phyloP scores from a whole-genome alignment of 2,888 invertebrate genomes.

The Agriopis leucophaearia region DNA sequence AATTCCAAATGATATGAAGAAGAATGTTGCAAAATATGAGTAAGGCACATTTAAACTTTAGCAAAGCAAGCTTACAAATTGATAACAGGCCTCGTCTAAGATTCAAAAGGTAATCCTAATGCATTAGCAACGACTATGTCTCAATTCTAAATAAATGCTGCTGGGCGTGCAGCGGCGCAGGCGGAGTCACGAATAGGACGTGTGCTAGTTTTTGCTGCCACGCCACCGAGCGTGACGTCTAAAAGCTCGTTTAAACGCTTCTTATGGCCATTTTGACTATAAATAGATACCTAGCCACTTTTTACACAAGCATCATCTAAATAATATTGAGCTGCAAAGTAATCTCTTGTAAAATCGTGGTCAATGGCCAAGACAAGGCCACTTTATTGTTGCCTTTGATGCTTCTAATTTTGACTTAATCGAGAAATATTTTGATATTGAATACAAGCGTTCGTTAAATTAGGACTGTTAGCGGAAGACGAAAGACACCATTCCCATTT shows the following conservation, averaged over 20 bases:
- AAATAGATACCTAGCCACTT: constrained; percentile 65
- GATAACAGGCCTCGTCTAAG: constrained; percentile 16
- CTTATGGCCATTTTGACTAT: constrained; percentile 68
- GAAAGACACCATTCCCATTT: not conserved
- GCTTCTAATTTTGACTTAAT: constrained; percentile 46
- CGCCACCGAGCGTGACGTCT: constrained; percentile 77
- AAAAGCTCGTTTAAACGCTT: constrained; percentile 83
- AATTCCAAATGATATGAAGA: not conserved
- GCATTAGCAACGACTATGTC: constrained; percentile 46
- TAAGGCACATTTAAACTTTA: not conserved
- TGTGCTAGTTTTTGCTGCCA: constrained; percentile 74
- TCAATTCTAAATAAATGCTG: constrained; percentile 45
- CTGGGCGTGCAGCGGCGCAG: constrained; percentile 47
- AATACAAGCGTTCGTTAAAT: not conserved
- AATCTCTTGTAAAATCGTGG: constrained; percentile 67
- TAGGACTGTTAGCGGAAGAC: not conserved
- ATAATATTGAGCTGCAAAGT: constrained; percentile 69
- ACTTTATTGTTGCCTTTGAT: constrained; percentile 60
- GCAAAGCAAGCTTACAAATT: constrained; percentile 2
- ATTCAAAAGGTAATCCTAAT: constrained; percentile 33
- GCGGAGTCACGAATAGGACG: constrained; percentile 68
- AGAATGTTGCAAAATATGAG: not conserved
- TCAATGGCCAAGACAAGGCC: constrained; percentile 73
- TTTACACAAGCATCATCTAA: constrained; percentile 69
- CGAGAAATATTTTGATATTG: constrained; percentile 11